Conservation (phyloP, 2,888 invertebrate species). For the Gari tellinella region DNA sequence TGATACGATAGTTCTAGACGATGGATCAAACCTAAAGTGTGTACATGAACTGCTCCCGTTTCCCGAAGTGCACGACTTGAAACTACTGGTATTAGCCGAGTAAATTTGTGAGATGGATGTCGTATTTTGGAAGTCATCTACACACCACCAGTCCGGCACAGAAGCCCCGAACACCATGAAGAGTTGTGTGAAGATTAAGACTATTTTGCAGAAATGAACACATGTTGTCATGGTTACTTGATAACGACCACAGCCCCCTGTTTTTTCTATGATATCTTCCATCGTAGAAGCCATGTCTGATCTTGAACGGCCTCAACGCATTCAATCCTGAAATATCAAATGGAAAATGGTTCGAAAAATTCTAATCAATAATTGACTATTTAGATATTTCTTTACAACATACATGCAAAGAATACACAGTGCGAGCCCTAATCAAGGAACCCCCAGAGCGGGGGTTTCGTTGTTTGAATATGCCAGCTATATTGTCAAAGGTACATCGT, state of each 20-base stretch:
- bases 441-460: too few species aligned
- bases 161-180: slow-evolving; percentile 40
- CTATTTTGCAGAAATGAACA: slow-evolving; percentile 38
- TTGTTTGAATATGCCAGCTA: too few species aligned
- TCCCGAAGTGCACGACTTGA: slow-evolving; percentile 4
- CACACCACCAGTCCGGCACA: slow-evolving; percentile 46
- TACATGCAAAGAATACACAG: too few species aligned
- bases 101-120: background rate
- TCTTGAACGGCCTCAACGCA: too few species aligned
- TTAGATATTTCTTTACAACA: too few species aligned
- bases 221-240: slow-evolving; percentile 31
- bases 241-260: slow-evolving; percentile 52
- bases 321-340: too few species aligned
- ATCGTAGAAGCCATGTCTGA: too few species aligned
- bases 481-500: too few species aligned
- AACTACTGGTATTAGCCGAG: background rate
- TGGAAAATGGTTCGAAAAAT: too few species aligned
- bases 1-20: background rate
- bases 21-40: slow-evolving; percentile 21
- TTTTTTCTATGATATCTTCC: background rate
- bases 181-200: slow-evolving; percentile 25
- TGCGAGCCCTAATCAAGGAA: too few species aligned
- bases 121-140: slow-evolving; percentile 7
- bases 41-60: slow-evolving; percentile 21
- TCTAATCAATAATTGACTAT: too few species aligned